These are phyloP conservation scores for Phortica okadai DNA, from an alignment of 2,888 invertebrate species.

Conservation along the genomic window DNA sequence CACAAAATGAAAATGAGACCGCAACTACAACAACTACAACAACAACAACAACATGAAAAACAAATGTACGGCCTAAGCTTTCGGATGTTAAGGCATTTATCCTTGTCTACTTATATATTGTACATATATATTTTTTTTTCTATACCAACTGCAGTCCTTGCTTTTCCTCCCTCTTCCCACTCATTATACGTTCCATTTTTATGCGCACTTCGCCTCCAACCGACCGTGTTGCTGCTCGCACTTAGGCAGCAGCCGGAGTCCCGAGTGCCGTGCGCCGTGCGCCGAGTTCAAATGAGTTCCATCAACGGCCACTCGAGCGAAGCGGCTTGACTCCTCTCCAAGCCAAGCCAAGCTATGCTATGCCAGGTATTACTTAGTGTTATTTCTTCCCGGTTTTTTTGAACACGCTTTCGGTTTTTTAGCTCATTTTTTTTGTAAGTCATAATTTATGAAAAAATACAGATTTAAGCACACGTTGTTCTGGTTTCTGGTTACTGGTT, in stretches of 20 bases:
- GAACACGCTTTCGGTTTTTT: background rate
- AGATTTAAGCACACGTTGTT: slow-evolving; percentile 15
- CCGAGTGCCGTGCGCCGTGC: background rate
- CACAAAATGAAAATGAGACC: slow-evolving; percentile 7
- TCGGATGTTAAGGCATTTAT: slow-evolving; percentile 10
- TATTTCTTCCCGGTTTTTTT: background rate
- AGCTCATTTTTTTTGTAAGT: slow-evolving; percentile 2
- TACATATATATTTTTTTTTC: background rate
- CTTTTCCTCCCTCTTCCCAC: background rate
- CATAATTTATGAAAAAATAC: slow-evolving; percentile 26
- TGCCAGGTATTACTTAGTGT: slow-evolving; percentile 1
- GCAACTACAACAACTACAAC: slow-evolving; percentile 15
- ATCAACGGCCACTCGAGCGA: slow-evolving; percentile 19
- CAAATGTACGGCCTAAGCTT: slow-evolving; percentile 2
- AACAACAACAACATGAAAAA: background rate
- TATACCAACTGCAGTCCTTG: background rate
- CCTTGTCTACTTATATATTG: background rate
- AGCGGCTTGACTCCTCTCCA: background rate
- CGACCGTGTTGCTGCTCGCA: background rate
- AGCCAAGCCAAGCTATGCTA: too few species aligned
- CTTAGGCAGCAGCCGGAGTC: background rate
- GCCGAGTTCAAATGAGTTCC: slow-evolving; percentile 29
- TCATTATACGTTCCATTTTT: background rate
- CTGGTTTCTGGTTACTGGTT: background rate
- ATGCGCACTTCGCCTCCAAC: background rate